Evolutionary conservation across 2,113 vertebrate species (phyloP), one percentile per base, ranked within the genome.

Genomic region (Neodontobutis hainanensis): DNA sequence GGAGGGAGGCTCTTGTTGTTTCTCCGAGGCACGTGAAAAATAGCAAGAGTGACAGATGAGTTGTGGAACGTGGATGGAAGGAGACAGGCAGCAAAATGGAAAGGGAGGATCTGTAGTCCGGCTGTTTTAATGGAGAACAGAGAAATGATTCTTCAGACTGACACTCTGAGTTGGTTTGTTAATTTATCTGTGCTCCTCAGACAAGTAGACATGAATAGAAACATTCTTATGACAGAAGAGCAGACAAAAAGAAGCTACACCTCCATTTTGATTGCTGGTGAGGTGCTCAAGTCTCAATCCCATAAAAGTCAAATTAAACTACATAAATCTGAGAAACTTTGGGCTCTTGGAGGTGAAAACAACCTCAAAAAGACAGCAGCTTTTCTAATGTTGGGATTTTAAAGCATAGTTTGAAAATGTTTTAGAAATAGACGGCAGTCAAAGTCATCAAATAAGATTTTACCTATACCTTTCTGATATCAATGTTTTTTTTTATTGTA

Each of bases 71-170:
- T 12, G 57, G 82, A 82, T 78, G 71, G 79, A 80, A 70, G 68
- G 60, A 81, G 86, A 85, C 77, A 83, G 77, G 72, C 70, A 71
- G 83, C 71, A 62, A 80, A 79, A 81, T 72, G 75, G 73, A 64
- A 78, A 75, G 75, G 82, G 77, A 76, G 83, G 79, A 80, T 84
- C 82, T 68, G 60, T 49, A 79, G 74, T 71, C 62, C 58, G 44
- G 81, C 75, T 58, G 45, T 82, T 87, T 85, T 88, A 89, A 85
- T 81, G 72, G 68, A 64, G 75, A 83, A 75, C 73, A 68, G 73
- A 65, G 60, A 58, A 57, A 72, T 69, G 51, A 83, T 81, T 85
- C 77, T 80, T 83, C 80, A 81, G 74, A 68, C 69, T 86, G 85
- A 80, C 78, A 63, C 73, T 57, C 70, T 9, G 58, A 75, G 78